Evolutionary conservation across 92 coral and sea anemone species (phyloP), one percentile per base, ranked within the genome.

Genomic region (Meandrina meandrites): DNA sequence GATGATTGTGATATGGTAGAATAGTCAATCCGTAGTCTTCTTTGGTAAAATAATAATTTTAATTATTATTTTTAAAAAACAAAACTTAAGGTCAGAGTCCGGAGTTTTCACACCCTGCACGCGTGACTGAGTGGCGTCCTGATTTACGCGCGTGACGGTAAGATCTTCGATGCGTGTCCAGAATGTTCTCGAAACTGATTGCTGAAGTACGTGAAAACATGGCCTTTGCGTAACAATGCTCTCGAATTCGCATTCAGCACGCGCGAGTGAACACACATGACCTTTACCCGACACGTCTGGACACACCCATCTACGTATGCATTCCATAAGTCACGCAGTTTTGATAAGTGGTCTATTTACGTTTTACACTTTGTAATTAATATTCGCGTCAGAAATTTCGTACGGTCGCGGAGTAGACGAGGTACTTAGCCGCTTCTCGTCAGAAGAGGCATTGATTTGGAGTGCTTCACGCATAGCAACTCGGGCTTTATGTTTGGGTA

Each of bases 311-410:
- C 7, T 73, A 36, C 32, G 45, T 30, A 36, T 45, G 50, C 76
- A 81, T 42, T 81, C 30, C 79, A 53, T 53, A 84, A 73, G 87
- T 84, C 87, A 73, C 87, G 80, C 87, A 73, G 54, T 17, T 84
- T 84, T 24, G 57, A 10, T 27, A 74, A 84, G 87, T 84, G 87
- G 24, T 21, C 47, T 42, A 32, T 82, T 67, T 68, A 19, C 53
- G 28, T 30, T 47, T 19, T 40, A 18, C 42, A 19, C 4, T 35
- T 4, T 10, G 16, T 73, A 5, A 19, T 9, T 37, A 42, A 40
- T 40, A 10, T 73, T 27, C 51, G 78, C 37, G 37, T 50, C 87
- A 73, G 75, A 31, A 32, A 7, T 14, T 27, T 17, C 35, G 28
- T 1, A 31, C 66, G 86, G 66, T 82, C 86, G 53, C 51, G 79